Base-by-base conservation (phyloP, 2,113 vertebrate genomes). In the Phylloscopus trochilus region DNA sequence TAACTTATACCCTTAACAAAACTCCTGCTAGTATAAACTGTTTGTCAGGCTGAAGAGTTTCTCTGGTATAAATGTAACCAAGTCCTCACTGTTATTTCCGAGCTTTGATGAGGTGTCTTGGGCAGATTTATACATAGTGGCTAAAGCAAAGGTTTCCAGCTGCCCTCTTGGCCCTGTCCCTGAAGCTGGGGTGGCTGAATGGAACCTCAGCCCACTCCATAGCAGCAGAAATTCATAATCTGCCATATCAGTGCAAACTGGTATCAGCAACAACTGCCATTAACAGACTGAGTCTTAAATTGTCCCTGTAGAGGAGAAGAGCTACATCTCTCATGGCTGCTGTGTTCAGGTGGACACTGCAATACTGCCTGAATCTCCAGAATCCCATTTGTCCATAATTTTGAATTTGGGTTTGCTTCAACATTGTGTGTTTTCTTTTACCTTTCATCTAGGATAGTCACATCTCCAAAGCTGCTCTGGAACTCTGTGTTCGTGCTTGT, bases 1-100 rank as follows among this genome's bases (percentile, higher is more conserved):
- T 83, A 85, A 69, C 20, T 93, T 81, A n/a, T 0, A 82, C 49
- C 12, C 18, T 9, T 91, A 73, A 87, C 75, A 94, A 63, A 90
- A 67, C 35, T 83, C 16, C 15, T 64, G 47, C 74, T 92, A 68
- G 60, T 72, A 58, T 82, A 92, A 96, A 89, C 81, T 94, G 59
- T 83, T 90, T 92, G 83, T 93, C 77, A 84, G 56, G 39, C 77
- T 92, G 49, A 81, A 92, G 83, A 81, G 59, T 81, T 95, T 90
- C 62, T 74, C 37, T 72, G 72, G 31, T 90, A 20, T 28, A 79
- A 94, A 55, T 56, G 28, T 91, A 84, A 64, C 76, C 44, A 75
- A 82, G 43, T 52, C 28, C 46, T 86, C 46, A 18, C 27, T 46
- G 46, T 49, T 70, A 47, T 77, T 83, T 89, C 79, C 0, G 0